These are phyloP conservation scores for Craterocephalus amniculus DNA, from an alignment of 2,797 vertebrate genomes.

Conservation along the genomic window DNA sequence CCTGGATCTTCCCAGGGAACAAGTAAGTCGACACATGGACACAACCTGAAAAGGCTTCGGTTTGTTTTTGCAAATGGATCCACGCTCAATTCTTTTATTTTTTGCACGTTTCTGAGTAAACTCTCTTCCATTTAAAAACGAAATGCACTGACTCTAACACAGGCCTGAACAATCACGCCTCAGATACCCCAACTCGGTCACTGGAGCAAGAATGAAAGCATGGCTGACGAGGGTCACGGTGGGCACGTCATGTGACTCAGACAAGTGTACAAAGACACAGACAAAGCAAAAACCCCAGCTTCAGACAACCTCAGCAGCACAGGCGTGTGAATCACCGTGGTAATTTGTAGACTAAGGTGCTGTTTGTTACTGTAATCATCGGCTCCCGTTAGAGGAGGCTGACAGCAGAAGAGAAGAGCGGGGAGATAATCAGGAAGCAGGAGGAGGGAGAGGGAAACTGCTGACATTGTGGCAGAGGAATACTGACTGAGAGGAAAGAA, in stretches of 20 bases:
- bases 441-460: slow-evolving; percentile 27
- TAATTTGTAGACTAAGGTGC: slow-evolving; percentile 64
- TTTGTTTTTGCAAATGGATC: neutral
- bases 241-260: slow-evolving; percentile 64
- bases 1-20: too few relatives aligned
- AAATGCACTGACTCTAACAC: neutral
- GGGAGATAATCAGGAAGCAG: slow-evolving; percentile 12
- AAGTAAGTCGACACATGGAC: neutral
- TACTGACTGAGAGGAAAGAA: slow-evolving; percentile 22
- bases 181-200: slow-evolving; percentile 38
- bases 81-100: neutral
- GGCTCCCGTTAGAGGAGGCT: slow-evolving; percentile 49
- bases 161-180: slow-evolving; percentile 43
- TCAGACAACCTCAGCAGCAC: slow-evolving; percentile 38
- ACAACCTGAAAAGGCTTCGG: neutral
- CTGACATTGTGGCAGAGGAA: slow-evolving; percentile 27
- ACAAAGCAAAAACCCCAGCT: slow-evolving; percentile 39
- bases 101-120: neutral
- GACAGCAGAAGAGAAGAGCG: slow-evolving; percentile 19
- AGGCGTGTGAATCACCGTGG: slow-evolving; percentile 58
- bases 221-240: slow-evolving; percentile 53
- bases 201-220: slow-evolving; percentile 40
- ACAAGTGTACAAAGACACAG: slow-evolving; percentile 29
- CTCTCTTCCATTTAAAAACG: neutral
- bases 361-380: slow-evolving; percentile 72